Percentiles rank a stretch among this genome's conserved stretches.
phyloP scores from a whole-genome alignment of 2,113 vertebrate genomes.

The Dryoscopus gambensis region DNA sequence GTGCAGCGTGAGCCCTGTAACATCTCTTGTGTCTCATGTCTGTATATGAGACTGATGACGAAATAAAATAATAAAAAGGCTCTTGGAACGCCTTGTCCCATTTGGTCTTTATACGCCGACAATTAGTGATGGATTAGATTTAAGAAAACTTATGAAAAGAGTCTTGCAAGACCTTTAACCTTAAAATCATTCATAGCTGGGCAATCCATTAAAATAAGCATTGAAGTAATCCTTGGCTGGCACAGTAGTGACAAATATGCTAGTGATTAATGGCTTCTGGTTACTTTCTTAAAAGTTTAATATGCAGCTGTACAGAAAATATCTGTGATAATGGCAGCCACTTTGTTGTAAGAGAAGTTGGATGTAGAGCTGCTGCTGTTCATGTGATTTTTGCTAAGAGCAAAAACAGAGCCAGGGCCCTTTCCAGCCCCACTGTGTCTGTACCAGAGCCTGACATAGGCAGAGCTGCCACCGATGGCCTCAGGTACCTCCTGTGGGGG shows the following conservation, averaged over 20 bases:
- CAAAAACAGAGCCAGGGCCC: neutral
- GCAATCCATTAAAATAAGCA: slow-evolving; percentile 23
- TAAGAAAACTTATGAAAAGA: slow-evolving; percentile 40
- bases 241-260: neutral
- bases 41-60: too few relatives aligned
- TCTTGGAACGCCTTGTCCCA: too few relatives aligned
- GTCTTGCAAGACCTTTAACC: slow-evolving; percentile 27
- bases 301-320: neutral
- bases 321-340: neutral
- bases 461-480: rapidly evolving
- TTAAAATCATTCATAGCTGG: neutral
- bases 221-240: neutral
- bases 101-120: too few relatives aligned
- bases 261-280: neutral
- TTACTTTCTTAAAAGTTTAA: neutral
- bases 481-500: too few relatives aligned
- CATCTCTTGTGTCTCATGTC: too few relatives aligned
- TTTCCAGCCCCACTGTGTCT: neutral
- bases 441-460: neutral
- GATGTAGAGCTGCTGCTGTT: neutral
- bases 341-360: neutral
- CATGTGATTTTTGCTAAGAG: neutral
- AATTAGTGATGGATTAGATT: slow-evolving; percentile 41
- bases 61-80: too few relatives aligned
- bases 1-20: too few relatives aligned